Evolutionary conservation across 2,888 invertebrate genomes (phyloP).

Genomic region (Dysmachus trigonus): DNA sequence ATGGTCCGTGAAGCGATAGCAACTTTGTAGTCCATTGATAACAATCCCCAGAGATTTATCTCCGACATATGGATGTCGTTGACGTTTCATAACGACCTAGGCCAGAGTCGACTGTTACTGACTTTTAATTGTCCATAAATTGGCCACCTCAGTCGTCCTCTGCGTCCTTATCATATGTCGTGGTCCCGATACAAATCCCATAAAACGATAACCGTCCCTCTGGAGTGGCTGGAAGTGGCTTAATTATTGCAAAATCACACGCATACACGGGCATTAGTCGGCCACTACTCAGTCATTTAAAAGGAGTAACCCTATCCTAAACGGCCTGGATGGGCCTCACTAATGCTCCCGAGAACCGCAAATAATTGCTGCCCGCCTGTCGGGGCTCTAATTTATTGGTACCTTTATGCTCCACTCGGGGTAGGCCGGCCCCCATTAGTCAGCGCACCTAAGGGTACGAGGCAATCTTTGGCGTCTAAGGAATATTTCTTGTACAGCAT

Average conservation of each 20-base stretch:
- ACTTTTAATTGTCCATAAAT: conserved; percentile 32
- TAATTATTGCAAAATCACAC: conserved; percentile 26
- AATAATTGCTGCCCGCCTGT: conserved; percentile 34
- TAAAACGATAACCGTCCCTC: not conserved
- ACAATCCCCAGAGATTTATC: not conserved
- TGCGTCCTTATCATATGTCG: not conserved
- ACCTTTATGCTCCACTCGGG: conserved; percentile 32
- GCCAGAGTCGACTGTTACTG: conserved; percentile 8
- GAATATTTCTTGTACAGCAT: conserved; percentile 21
- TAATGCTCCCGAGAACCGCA: conserved; percentile 32
- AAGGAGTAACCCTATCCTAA: not conserved
- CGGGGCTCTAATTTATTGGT: conserved; percentile 38
- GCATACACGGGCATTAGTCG: not conserved
- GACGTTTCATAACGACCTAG: not conserved
- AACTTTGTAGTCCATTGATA: not conserved
- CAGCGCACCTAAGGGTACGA: conserved; percentile 22
- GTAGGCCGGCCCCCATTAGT: conserved; percentile 23
- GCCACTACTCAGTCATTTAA: not conserved
- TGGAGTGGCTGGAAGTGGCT: not conserved
- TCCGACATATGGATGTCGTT: not conserved
- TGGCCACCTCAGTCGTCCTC: not conserved
- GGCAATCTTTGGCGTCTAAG: conserved; percentile 1
- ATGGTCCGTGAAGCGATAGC: not conserved
- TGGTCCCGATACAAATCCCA: not conserved
- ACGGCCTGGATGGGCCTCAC: not conserved